phyloP scores from a whole-genome alignment of 1,140 invertebrate species.

The Drosophila orosa region DNA sequence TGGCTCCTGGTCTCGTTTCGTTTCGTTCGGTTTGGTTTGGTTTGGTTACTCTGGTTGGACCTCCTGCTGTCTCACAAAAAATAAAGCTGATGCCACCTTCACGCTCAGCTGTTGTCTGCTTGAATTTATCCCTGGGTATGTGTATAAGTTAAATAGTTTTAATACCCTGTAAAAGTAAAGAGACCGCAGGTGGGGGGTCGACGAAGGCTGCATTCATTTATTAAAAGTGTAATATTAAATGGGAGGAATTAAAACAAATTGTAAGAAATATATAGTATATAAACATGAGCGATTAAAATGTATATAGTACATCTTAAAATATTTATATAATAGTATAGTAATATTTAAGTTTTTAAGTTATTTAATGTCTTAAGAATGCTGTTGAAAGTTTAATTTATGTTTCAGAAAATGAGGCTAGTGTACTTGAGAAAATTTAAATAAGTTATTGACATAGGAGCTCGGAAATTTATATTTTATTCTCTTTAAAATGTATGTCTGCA shows the following conservation, averaged over 20 bases:
- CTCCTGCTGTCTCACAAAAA: constrained; percentile 53
- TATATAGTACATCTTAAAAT: too few species aligned
- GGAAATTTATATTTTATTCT: too few species aligned
- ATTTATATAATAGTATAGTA: too few species aligned
- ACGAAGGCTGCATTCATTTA: neutral
- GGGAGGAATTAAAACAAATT: neutral
- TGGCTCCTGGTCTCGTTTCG: constrained; percentile 25
- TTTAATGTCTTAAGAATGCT: too few species aligned
- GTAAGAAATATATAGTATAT: neutral
- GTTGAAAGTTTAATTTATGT: too few species aligned
- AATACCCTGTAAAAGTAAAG: constrained; percentile 28
- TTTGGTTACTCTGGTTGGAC: constrained; percentile 44
- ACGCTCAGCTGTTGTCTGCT: constrained; percentile 70
- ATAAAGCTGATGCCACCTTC: constrained; percentile 61
- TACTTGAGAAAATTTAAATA: too few species aligned
- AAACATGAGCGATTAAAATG: neutral
- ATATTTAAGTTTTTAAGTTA: too few species aligned
- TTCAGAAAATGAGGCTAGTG: too few species aligned
- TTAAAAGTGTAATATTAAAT: neutral
- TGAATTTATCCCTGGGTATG: constrained; percentile 31
- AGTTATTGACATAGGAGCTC: neutral
- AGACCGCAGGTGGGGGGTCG: neutral
- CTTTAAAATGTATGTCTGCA: neutral
- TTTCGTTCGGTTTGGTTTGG: constrained; percentile 44
- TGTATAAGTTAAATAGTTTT: constrained; percentile 66